Percentiles rank a stretch among this genome's conserved stretches.
phyloP scores from a whole-genome alignment of 2,797 vertebrate species.

The Chiroxiphia lanceolata region DNA sequence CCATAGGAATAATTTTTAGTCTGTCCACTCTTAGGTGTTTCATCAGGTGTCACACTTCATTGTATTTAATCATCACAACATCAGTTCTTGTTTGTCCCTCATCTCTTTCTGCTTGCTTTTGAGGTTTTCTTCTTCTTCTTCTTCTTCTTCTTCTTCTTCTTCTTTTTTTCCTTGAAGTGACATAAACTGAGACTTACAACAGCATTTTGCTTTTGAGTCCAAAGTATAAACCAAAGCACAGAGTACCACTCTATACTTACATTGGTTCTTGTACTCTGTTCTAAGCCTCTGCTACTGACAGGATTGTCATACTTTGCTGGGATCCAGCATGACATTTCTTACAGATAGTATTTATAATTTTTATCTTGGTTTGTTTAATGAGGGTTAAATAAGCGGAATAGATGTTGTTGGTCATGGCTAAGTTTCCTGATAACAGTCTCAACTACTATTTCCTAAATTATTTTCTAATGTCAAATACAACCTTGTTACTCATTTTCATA shows the following conservation, averaged over 20 bases:
- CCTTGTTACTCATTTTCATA: background rate
- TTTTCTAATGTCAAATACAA: background rate
- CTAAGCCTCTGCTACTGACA: background rate
- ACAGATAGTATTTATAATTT: background rate
- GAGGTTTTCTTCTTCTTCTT: too few relatives aligned
- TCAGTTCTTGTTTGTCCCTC: background rate
- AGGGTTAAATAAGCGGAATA: background rate
- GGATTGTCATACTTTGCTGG: background rate
- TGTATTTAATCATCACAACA: background rate
- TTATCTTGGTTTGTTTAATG: background rate
- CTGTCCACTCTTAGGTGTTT: background rate
- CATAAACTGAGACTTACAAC: background rate
- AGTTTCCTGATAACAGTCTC: background rate
- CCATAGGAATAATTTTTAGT: background rate
- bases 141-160: accelerated
- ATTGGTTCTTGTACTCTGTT: background rate
- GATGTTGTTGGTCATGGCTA: background rate
- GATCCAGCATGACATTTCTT: background rate
- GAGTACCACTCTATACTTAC: background rate
- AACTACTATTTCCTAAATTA: background rate
- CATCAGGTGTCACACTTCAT: background rate
- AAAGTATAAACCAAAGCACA: background rate
- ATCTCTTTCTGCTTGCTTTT: background rate
- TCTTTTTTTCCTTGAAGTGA: background rate
- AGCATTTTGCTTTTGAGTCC: background rate